Evolutionary conservation across 2,888 invertebrate species (phyloP).

Genomic region (Cephus rjabovi): DNA sequence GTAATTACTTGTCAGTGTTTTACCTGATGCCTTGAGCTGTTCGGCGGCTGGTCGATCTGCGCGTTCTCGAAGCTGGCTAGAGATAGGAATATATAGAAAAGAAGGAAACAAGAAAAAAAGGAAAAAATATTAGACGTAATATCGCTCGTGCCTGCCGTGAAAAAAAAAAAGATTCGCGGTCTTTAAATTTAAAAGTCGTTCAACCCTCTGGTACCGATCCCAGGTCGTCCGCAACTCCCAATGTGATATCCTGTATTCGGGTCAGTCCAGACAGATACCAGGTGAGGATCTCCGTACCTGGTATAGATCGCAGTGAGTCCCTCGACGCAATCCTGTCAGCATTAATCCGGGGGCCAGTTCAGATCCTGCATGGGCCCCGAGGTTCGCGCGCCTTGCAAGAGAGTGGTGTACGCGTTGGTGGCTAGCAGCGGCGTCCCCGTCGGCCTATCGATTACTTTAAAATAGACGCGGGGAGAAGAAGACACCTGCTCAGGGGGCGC

Average conservation of each 20-base stretch:
- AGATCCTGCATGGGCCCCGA: slow-evolving; percentile 3
- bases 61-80: slow-evolving; percentile 17
- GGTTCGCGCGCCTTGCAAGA: not conserved
- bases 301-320: not conserved
- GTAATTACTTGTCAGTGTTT: slow-evolving; percentile 55
- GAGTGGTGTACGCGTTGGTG: slow-evolving; percentile 24
- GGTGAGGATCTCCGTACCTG: not conserved
- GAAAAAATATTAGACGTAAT: not conserved
- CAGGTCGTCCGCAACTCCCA: not conserved
- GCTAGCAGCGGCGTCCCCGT: slow-evolving; percentile 32
- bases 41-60: slow-evolving; percentile 4
- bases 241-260: not conserved
- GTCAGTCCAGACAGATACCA: not conserved
- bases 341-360: not conserved
- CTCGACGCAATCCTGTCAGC: not conserved
- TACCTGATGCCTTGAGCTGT: not conserved
- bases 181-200: slow-evolving; percentile 5
- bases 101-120: slow-evolving; percentile 3
- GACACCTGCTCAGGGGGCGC: slow-evolving; percentile 51
- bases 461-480: slow-evolving; percentile 57
- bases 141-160: not conserved
- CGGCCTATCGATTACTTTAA: slow-evolving; percentile 61
- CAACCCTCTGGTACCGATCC: not conserved
- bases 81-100: slow-evolving; percentile 12
- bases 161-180: not conserved